A percentile compares a stretch with the other conserved stretches of the same genome.
phyloP scores from a whole-genome alignment of 2,888 invertebrate genomes.

The Kryphioiulus occultus region DNA sequence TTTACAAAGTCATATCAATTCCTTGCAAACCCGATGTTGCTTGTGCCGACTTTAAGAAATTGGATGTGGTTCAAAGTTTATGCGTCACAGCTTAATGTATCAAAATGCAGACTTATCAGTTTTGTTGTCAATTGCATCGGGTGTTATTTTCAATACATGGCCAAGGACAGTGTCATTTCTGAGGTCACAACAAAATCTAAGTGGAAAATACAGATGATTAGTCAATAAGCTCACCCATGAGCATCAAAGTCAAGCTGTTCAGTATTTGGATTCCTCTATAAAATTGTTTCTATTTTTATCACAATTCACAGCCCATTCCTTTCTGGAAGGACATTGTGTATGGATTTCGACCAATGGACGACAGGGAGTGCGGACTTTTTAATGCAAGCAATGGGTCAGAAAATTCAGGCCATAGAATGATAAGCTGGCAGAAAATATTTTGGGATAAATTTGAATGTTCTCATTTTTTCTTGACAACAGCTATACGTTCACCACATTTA shows the following conservation, averaged over 20 bases:
- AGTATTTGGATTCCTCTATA: background rate
- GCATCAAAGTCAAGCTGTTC: background rate
- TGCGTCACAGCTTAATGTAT: background rate
- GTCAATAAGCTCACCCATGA: background rate
- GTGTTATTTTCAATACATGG: background rate
- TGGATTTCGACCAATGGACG: conserved; percentile 58
- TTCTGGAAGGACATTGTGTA: conserved; percentile 59
- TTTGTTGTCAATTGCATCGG: background rate
- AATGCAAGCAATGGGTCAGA: background rate
- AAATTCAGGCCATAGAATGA: background rate
- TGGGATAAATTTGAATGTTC: background rate
- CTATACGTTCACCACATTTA: conserved; percentile 67
- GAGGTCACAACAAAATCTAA: background rate
- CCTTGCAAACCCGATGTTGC: background rate
- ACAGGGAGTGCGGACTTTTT: conserved; percentile 55
- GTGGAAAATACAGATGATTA: background rate
- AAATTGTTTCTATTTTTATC: background rate
- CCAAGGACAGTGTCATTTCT: background rate
- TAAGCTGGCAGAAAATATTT: background rate
- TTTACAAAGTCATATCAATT: background rate
- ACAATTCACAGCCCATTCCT: conserved; percentile 51
- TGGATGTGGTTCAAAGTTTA: background rate
- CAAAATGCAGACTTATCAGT: background rate
- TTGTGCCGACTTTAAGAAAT: background rate
- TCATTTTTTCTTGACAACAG: conserved; percentile 7